Conservation (phyloP, 2,113 vertebrate species). For the Eonycteris spelaea region DNA sequence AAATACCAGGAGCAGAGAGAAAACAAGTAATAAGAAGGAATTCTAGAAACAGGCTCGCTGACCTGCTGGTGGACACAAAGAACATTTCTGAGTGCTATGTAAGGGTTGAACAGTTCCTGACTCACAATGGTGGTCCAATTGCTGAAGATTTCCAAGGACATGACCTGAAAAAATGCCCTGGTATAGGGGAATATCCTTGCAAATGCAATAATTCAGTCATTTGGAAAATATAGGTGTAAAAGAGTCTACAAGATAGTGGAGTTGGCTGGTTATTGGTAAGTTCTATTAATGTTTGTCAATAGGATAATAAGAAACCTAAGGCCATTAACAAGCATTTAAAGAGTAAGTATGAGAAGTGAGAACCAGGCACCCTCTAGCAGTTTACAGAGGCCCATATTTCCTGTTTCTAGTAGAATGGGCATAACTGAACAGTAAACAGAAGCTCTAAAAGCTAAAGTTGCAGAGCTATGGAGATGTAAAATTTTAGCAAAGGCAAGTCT, state of each 20-base stretch:
- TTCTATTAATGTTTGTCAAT: neutral
- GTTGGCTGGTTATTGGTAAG: neutral
- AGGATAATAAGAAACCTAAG: neutral
- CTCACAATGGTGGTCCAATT: neutral
- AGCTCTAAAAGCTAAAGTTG: neutral
- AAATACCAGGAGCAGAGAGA: neutral
- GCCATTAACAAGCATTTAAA: neutral
- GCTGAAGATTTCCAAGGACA: neutral
- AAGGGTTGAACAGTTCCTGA: neutral
- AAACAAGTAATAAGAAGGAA: neutral
- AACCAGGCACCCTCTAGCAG: neutral
- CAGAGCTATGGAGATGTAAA: neutral
- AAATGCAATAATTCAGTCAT: neutral
- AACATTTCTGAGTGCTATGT: neutral
- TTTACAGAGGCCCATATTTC: neutral
- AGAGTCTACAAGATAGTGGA: neutral
- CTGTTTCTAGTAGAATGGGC: neutral
- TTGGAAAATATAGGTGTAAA: neutral
- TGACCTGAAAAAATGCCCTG: neutral
- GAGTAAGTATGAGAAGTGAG: neutral
- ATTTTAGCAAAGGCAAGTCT: neutral
- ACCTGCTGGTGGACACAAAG: neutral
- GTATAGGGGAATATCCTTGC: neutral
- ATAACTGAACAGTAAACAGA: neutral
- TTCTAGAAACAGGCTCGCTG: neutral